Percentiles rank a stretch among this genome's conserved stretches.
Evolutionary conservation across 2,888 invertebrate species (phyloP).

Genomic region (Sycophila texana): DNA sequence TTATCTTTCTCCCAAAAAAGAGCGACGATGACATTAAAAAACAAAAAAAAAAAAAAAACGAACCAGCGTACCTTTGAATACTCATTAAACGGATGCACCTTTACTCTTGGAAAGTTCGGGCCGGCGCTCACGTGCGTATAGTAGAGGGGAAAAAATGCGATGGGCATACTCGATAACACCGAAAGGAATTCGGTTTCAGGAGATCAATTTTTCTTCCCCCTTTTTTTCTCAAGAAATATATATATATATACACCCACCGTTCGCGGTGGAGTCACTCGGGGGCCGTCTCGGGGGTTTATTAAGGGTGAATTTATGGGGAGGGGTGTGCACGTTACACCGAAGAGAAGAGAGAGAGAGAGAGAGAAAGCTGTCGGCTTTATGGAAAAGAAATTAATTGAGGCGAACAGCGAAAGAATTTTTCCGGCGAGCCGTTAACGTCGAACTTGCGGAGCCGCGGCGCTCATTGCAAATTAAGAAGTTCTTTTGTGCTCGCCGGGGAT

Average conservation of each 20-base stretch:
- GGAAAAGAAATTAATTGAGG: conserved; percentile 49
- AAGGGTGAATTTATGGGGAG: conserved; percentile 55
- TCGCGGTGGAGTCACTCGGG: conserved; percentile 20
- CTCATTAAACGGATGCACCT: conserved; percentile 25
- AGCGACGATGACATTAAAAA: background rate
- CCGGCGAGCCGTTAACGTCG: conserved; percentile 21
- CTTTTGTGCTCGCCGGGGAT: background rate
- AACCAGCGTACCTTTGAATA: conserved; percentile 4
- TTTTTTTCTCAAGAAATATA: conserved; percentile 47
- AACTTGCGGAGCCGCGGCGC: background rate
- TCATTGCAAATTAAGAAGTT: conserved; percentile 3
- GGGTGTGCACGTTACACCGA: conserved; percentile 9
- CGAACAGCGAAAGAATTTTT: conserved; percentile 31
- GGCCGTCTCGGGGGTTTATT: conserved; percentile 47
- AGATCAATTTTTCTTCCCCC: conserved; percentile 34
- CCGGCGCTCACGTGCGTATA: background rate
- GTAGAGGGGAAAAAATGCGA: conserved; percentile 42
- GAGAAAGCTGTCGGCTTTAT: no score
- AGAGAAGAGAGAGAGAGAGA: conserved; percentile 24
- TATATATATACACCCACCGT: background rate
- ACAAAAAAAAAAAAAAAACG: conserved; percentile 12
- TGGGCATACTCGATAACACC: conserved; percentile 49
- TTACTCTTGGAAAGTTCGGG: background rate
- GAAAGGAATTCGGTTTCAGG: conserved; percentile 50
- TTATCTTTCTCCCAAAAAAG: background rate